These are phyloP conservation scores for Brachionus paranguensis DNA, from an alignment of 1,140 invertebrate species.

Conservation along the genomic window DNA sequence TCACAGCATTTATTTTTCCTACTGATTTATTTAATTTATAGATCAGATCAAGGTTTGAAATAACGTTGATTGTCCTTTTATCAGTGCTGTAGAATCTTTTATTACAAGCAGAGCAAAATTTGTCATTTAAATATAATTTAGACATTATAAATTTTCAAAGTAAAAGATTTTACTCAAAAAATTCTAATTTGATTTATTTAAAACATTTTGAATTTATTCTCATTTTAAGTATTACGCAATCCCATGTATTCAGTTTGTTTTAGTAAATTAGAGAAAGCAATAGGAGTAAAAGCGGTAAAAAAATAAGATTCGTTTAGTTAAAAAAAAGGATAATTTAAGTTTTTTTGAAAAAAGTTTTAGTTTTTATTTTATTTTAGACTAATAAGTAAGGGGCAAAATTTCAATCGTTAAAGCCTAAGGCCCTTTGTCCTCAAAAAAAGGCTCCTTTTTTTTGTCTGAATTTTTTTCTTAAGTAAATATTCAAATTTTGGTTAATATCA, in stretches of 20 bases:
- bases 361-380: not conserved
- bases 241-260: not conserved
- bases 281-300: not conserved
- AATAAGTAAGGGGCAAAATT: not conserved
- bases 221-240: not conserved
- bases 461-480: constrained; percentile 41
- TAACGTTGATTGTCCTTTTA: not conserved
- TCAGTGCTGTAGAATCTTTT: not conserved
- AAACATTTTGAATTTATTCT: not conserved
- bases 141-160: not conserved
- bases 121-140: not conserved
- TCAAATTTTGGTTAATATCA: constrained; percentile 13
- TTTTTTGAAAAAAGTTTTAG: not conserved
- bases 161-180: not conserved
- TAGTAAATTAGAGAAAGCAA: not conserved
- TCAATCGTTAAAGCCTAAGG: not conserved
- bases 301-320: not conserved
- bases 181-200: not conserved
- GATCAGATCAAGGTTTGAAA: not conserved
- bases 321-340: not conserved
- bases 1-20: not conserved
- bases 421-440: constrained; percentile 28
- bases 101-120: not conserved
- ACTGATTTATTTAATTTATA: not conserved
- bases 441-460: not conserved